Evolutionary conservation across 2,113 vertebrate genomes (phyloP).

Genomic region (Sardina pilchardus): DNA sequence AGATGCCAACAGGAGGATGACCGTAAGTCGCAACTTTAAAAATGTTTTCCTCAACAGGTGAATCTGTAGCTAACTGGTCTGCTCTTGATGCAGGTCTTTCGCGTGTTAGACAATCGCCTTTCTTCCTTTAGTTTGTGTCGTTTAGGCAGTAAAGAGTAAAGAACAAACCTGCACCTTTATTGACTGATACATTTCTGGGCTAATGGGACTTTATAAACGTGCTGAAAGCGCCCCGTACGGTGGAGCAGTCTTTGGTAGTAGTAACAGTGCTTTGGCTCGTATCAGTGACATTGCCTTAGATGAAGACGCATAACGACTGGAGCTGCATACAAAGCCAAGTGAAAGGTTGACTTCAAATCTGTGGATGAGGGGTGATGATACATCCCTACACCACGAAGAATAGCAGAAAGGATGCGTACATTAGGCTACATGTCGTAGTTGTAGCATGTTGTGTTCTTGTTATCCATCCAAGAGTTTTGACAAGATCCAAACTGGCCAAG

Average conservation of each 20-base stretch:
- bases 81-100: neutral
- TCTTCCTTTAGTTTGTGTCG: neutral
- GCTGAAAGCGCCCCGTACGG: neutral
- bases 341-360: neutral
- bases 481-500: neutral
- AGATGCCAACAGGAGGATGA: conserved; percentile 77
- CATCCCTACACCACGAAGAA: neutral
- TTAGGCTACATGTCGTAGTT: too few relatives aligned
- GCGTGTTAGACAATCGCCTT: neutral
- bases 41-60: conserved; percentile 36
- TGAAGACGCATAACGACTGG: neutral
- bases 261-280: neutral
- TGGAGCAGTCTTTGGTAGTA: neutral
- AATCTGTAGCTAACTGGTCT: conserved; percentile 25
- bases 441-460: neutral
- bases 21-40: conserved; percentile 75
- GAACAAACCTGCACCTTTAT: neutral
- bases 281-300: neutral
- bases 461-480: neutral
- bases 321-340: neutral
- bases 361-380: neutral
- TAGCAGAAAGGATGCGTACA: neutral
- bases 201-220: neutral
- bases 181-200: neutral
- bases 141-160: too few relatives aligned